phyloP scores from a whole-genome alignment of 2,888 invertebrate species.

The Aphidoletes aphidimyza region DNA sequence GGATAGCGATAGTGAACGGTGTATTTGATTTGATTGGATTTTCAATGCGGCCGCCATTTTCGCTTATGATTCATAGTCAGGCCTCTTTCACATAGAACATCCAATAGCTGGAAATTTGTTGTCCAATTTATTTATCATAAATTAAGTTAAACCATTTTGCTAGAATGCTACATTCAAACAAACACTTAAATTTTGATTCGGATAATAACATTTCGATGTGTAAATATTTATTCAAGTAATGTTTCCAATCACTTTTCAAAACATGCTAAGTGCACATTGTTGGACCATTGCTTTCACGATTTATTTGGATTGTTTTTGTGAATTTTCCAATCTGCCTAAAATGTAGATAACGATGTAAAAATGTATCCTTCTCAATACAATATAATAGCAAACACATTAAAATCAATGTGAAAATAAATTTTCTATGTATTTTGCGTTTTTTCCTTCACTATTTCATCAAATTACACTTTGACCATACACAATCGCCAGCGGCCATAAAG shows the following conservation, averaged over 20 bases:
- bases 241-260: no score
- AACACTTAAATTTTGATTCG: no score
- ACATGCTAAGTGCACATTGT: no score
- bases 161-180: no score
- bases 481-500: background rate
- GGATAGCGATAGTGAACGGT: background rate
- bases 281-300: background rate
- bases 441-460: background rate
- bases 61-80: background rate
- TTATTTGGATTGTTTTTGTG: no score
- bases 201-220: background rate
- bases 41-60: background rate
- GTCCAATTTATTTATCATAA: background rate
- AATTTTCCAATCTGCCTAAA: no score
- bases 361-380: no score
- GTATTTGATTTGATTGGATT: background rate
- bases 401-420: background rate
- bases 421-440: no score
- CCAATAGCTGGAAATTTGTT: no score
- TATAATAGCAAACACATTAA: background rate
- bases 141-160: background rate
- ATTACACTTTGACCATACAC: background rate
- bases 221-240: background rate
- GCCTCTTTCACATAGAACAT: no score
- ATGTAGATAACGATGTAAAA: no score